Conservation (phyloP, 2,113 vertebrate genomes). For the Mobula hypostoma region DNA sequence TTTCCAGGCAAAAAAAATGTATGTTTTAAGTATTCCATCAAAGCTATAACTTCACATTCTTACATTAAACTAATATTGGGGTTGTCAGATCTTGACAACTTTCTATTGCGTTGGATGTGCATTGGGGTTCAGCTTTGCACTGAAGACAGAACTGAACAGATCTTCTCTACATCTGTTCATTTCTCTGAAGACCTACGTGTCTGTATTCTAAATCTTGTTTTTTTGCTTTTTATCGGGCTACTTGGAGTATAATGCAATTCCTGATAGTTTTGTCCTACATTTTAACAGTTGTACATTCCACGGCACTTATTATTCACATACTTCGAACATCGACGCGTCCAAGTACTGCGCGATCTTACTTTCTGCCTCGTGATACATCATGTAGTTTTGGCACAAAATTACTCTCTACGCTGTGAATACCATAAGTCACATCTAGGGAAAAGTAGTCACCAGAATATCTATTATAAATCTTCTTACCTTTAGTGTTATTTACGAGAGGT, state of each 20-base stretch:
- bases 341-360: background rate
- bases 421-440: no score
- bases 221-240: background rate
- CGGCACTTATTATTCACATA: background rate
- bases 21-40: background rate
- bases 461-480: no score
- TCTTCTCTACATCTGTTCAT: background rate
- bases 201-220: background rate
- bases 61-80: background rate
- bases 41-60: background rate
- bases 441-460: no score
- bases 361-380: background rate
- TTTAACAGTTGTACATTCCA: background rate
- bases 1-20: background rate
- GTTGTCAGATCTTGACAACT: background rate
- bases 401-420: no score
- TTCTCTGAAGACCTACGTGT: background rate
- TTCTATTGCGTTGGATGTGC: no score
- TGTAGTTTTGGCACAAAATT: no score
- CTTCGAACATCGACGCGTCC: background rate
- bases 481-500: no score
- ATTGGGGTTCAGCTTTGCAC: no score
- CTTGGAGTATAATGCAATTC: background rate
- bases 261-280: background rate
- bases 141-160: no score